These are phyloP conservation scores for Epistrophe grossulariae DNA, from an alignment of 2,888 invertebrate species.

Conservation along the genomic window DNA sequence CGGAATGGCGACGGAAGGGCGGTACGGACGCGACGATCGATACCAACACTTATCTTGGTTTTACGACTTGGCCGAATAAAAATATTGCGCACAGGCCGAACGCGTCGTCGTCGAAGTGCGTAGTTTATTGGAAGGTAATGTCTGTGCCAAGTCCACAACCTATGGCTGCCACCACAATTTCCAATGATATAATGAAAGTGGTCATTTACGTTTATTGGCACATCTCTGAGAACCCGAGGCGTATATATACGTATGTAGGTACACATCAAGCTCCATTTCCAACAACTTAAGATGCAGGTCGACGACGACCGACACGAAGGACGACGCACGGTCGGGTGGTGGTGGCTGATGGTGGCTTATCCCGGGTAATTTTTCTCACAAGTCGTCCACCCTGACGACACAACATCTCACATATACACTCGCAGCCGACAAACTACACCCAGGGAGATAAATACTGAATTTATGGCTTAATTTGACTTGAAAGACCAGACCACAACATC, in stretches of 20 bases:
- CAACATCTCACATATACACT: slow-evolving; percentile 35
- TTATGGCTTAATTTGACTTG: slow-evolving; percentile 84
- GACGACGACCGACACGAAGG: background rate
- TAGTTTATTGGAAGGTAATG: slow-evolving; percentile 28
- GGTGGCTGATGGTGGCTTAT: slow-evolving; percentile 51
- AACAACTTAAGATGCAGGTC: slow-evolving; percentile 15
- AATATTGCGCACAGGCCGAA: slow-evolving; percentile 45
- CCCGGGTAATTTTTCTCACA: slow-evolving; percentile 60
- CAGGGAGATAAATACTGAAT: slow-evolving; percentile 83
- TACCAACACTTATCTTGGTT: slow-evolving; percentile 66
- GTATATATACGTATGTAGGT: background rate
- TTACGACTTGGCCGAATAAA: slow-evolving; percentile 63
- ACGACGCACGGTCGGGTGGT: background rate
- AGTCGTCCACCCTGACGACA: slow-evolving; percentile 17
- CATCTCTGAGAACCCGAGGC: slow-evolving; percentile 46
- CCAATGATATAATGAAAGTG: slow-evolving; percentile 75
- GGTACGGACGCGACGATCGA: slow-evolving; percentile 50
- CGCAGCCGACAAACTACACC: slow-evolving; percentile 82
- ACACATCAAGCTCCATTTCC: slow-evolving; percentile 9
- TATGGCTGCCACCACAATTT: slow-evolving; percentile 69
- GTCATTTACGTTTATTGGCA: slow-evolving; percentile 76
- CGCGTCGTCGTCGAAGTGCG: background rate
- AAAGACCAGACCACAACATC: slow-evolving; percentile 77
- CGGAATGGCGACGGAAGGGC: background rate
- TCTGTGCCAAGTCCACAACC: slow-evolving; percentile 23